A percentile compares a stretch with the other conserved stretches of the same genome.
Conservation (phyloP, 2,797 vertebrate genomes). For the Rousettus madagascariensis region DNA sequence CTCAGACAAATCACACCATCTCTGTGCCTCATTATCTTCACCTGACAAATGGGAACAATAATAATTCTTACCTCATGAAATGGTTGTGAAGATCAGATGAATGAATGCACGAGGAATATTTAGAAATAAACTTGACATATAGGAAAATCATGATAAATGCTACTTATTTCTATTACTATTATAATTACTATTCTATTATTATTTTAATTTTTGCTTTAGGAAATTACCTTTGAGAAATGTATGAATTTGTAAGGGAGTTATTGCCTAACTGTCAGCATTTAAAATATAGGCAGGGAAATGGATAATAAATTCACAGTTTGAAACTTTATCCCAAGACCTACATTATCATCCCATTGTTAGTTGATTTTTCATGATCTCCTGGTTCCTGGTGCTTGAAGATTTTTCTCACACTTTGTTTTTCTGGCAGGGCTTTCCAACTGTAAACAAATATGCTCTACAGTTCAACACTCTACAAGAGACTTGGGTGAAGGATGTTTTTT, state of each 20-base stretch:
- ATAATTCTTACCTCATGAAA: neutral
- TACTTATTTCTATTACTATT: neutral
- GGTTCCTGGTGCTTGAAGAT: neutral
- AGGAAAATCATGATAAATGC: neutral
- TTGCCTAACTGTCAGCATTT: conserved; percentile 18
- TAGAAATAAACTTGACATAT: neutral
- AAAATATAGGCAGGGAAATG: neutral
- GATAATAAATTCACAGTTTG: neutral
- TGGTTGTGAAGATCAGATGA: neutral
- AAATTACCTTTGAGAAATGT: conserved; percentile 39
- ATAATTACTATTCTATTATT: neutral
- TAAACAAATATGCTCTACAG: neutral
- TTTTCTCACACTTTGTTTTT: conserved; percentile 37
- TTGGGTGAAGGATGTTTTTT: conserved; percentile 41
- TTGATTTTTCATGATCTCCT: neutral
- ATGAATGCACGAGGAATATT: neutral
- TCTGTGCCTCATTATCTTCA: neutral
- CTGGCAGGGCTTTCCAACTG: neutral
- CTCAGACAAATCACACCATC: neutral
- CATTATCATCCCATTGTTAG: neutral
- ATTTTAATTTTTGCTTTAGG: conserved; percentile 33
- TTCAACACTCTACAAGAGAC: conserved; percentile 23
- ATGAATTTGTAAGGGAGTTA: neutral
- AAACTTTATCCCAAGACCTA: neutral
- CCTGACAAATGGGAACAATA: neutral